phyloP scores from a whole-genome alignment of 64 coral and sea anemone species.

The Pocillopora damicornis region DNA sequence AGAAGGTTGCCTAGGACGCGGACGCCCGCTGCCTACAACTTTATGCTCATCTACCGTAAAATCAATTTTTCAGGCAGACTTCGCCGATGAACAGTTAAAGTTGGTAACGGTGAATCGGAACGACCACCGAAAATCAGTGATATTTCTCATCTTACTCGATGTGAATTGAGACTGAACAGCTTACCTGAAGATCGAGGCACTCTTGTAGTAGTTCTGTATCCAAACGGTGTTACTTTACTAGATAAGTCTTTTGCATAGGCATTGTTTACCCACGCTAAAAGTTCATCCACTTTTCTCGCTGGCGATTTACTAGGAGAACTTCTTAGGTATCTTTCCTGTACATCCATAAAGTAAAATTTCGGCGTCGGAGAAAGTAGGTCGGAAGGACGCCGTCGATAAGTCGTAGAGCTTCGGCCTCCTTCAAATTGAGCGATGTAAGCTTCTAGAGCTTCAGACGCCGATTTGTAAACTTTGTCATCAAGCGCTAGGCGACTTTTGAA shows the following conservation, averaged over 20 bases:
- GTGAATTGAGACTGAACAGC: neutral
- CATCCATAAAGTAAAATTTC: conserved; percentile 94
- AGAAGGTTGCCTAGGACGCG: conserved; percentile 15
- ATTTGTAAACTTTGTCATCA: conserved; percentile 64
- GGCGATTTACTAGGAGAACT: conserved; percentile 62
- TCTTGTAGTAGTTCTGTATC: conserved; percentile 42
- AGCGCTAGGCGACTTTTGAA: conserved; percentile 42
- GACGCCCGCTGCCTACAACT: neutral
- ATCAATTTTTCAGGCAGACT: neutral
- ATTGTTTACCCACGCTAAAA: conserved; percentile 83
- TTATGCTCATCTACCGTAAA: neutral
- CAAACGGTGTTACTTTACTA: conserved; percentile 64
- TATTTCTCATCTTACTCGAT: neutral
- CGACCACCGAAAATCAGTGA: neutral
- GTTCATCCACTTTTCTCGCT: conserved; percentile 77
- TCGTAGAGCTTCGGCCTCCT: conserved; percentile 17
- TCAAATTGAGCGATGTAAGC: conserved; percentile 85
- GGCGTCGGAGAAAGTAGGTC: conserved; percentile 79
- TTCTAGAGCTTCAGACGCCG: conserved; percentile 75
- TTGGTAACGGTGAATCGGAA: neutral
- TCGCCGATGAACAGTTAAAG: neutral
- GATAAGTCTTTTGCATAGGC: conserved; percentile 75
- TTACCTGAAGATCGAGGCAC: conserved; percentile 51
- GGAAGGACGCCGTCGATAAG: conserved; percentile 60
- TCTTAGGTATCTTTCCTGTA: conserved; percentile 67